Conservation (phyloP, 2,888 invertebrate species). For the Coleophora deauratella region DNA sequence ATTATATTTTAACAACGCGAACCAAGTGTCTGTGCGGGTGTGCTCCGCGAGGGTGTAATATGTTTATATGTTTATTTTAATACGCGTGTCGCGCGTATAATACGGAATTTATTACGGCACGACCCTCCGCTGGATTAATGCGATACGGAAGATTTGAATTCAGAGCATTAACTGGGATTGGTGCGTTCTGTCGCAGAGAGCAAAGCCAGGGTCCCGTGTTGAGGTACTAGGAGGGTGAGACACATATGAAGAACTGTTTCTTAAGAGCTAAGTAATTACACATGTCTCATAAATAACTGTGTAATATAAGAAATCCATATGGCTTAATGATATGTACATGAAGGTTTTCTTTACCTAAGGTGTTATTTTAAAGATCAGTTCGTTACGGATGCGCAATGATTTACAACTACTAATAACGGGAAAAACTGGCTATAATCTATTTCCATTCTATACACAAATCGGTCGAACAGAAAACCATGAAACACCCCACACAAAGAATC, state of each 20-base stretch:
- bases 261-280: too few relatives aligned
- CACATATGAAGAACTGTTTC: too few relatives aligned
- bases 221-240: not conserved
- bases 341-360: slow-evolving; percentile 32
- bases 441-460: slow-evolving; percentile 70
- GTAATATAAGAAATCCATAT: too few relatives aligned
- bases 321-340: too few relatives aligned
- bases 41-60: slow-evolving; percentile 59
- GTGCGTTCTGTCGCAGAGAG: slow-evolving; percentile 34
- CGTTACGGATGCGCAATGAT: slow-evolving; percentile 65
- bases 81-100: slow-evolving; percentile 75
- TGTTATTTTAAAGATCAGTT: slow-evolving; percentile 57
- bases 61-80: slow-evolving; percentile 76
- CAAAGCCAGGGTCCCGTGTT: slow-evolving; percentile 19
- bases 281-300: too few relatives aligned
- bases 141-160: slow-evolving; percentile 74
- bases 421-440: slow-evolving; percentile 74
- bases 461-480: slow-evolving; percentile 73
- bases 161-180: slow-evolving; percentile 70
- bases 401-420: slow-evolving; percentile 68
- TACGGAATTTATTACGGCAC: slow-evolving; percentile 72
- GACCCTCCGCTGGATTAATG: slow-evolving; percentile 68
- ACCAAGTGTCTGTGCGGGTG: slow-evolving; percentile 22
- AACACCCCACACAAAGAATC: slow-evolving; percentile 72
- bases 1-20: too few relatives aligned